phyloP scores from a whole-genome alignment of 2,888 invertebrate genomes.

The Stictocephala bisonia region DNA sequence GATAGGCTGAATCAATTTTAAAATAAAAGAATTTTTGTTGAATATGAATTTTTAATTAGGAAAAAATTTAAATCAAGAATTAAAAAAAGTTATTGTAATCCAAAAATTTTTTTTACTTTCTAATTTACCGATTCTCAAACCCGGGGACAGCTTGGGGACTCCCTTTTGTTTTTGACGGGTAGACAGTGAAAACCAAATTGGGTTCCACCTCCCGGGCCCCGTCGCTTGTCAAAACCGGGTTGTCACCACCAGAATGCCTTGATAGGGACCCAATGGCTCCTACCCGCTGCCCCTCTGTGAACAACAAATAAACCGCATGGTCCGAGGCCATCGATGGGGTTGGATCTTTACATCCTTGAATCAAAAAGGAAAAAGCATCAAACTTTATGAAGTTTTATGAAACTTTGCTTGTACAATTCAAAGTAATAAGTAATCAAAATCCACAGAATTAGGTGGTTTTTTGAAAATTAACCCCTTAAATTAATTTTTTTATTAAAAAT shows the following conservation, averaged over 20 bases:
- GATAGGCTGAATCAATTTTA: too few relatives aligned
- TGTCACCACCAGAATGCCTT: constrained; percentile 75
- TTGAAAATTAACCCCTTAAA: too few relatives aligned
- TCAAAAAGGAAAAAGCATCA: constrained; percentile 86
- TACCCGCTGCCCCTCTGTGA: constrained; percentile 76
- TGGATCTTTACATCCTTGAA: constrained; percentile 93
- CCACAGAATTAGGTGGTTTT: too few relatives aligned
- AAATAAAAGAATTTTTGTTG: too few relatives aligned
- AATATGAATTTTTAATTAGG: too few relatives aligned
- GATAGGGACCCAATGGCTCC: constrained; percentile 72
- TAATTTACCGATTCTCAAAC: constrained; percentile 87
- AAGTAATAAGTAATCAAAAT: too few relatives aligned
- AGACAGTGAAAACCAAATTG: constrained; percentile 90
- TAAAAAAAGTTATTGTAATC: too few relatives aligned
- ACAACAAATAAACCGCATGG: constrained; percentile 95
- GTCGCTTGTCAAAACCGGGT: constrained; percentile 85
- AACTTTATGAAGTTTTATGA: constrained; percentile 74
- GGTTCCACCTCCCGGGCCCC: constrained; percentile 83
- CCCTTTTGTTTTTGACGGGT: constrained; percentile 84
- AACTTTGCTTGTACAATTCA: too few relatives aligned
- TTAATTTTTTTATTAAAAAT: too few relatives aligned
- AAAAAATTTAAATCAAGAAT: too few relatives aligned
- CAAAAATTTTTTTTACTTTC: too few relatives aligned
- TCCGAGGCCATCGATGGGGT: constrained; percentile 85
- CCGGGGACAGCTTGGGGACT: constrained; percentile 89